phyloP scores from a whole-genome alignment of 2,888 invertebrate genomes.

The Polydrusus pterygomalis region DNA sequence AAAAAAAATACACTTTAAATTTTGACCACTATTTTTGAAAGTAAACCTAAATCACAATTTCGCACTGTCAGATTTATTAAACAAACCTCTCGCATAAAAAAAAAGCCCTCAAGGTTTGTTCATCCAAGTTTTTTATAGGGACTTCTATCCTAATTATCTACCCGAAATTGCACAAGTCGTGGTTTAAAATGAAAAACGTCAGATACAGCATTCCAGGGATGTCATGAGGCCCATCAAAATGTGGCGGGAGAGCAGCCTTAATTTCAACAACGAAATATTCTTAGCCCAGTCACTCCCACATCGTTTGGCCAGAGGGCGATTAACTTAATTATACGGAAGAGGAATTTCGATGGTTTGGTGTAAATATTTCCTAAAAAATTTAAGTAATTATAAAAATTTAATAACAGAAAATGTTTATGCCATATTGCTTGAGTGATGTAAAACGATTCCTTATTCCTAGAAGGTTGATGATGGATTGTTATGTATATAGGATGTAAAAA shows the following conservation, averaged over 20 bases:
- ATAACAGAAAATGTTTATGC: background rate
- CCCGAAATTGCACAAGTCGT: slow-evolving; percentile 29
- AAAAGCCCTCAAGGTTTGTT: slow-evolving; percentile 9
- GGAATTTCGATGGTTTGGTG: slow-evolving; percentile 23
- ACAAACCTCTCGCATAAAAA: slow-evolving; percentile 1
- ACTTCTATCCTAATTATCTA: slow-evolving; percentile 33
- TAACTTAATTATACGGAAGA: slow-evolving; percentile 20
- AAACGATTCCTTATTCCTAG: too few relatives aligned
- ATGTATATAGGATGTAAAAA: too few relatives aligned
- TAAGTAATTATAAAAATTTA: background rate
- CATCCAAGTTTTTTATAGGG: slow-evolving; percentile 4
- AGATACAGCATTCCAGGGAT: slow-evolving; percentile 39
- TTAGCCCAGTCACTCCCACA: slow-evolving; percentile 39
- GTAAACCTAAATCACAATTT: too few relatives aligned
- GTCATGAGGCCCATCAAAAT: slow-evolving; percentile 39
- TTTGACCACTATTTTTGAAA: too few relatives aligned
- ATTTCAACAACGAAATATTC: slow-evolving; percentile 42
- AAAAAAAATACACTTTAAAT: too few relatives aligned
- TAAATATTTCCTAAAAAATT: slow-evolving; percentile 14
- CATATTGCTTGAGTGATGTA: too few relatives aligned
- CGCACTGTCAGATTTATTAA: background rate
- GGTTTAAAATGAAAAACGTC: slow-evolving; percentile 40
- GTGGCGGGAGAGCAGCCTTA: slow-evolving; percentile 39
- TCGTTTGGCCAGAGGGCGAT: slow-evolving; percentile 31
- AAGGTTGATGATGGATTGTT: too few relatives aligned